Conservation (phyloP, 1,140 invertebrate genomes). For the Aphelenchoides besseyi region DNA sequence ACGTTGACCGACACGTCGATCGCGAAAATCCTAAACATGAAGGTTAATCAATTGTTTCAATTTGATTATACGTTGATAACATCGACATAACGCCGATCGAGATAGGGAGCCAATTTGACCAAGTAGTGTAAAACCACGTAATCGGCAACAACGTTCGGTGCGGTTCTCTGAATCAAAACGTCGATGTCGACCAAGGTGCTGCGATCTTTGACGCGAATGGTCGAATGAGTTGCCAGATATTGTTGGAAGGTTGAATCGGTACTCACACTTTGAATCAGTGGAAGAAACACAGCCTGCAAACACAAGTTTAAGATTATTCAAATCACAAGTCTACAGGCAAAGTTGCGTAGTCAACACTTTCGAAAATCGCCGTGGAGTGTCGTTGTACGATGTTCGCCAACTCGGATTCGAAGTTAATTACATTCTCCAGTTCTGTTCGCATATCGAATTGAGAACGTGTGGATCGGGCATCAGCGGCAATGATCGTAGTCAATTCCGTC, state of each 20-base stretch:
- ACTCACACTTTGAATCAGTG: not conserved
- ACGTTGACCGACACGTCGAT: not conserved
- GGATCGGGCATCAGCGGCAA: not conserved
- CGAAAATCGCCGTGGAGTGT: not conserved
- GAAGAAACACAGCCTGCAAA: not conserved
- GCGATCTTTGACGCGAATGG: not conserved
- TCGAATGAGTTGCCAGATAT: not conserved
- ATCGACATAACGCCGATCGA: not conserved
- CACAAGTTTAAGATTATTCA: not conserved
- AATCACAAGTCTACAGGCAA: not conserved
- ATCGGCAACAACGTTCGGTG: not conserved
- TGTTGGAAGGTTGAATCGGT: not conserved
- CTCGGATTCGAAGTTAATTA: not conserved
- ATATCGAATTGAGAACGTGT: not conserved
- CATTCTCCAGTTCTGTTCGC: not conserved
- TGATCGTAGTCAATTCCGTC: not conserved
- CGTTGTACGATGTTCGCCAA: not conserved
- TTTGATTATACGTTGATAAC: not conserved
- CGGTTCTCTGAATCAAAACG: not conserved
- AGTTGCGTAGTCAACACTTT: not conserved
- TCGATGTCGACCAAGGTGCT: not conserved
- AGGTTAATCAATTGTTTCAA: not conserved
- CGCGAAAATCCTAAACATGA: not conserved
- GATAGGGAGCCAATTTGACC: not conserved
- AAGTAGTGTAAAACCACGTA: not conserved